Conservation (phyloP, 2,888 invertebrate genomes). For the Ormyrus rosae region DNA sequence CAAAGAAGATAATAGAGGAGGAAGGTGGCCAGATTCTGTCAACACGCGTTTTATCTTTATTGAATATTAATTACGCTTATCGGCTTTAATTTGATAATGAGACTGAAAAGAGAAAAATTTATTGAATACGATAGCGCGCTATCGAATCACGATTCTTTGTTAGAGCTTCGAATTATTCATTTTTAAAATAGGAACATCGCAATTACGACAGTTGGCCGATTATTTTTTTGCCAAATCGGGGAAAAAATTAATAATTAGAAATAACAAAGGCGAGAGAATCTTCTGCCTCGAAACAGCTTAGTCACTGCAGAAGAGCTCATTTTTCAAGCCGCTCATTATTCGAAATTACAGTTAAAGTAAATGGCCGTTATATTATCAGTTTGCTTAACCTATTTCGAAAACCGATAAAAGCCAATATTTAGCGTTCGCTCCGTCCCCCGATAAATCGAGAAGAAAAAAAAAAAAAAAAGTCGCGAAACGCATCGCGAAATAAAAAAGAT, state of each 20-base stretch:
- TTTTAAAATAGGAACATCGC: neutral
- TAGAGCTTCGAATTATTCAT: conserved; percentile 30
- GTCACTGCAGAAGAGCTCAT: no score
- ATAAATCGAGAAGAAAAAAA: no score
- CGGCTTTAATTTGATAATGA: conserved; percentile 37
- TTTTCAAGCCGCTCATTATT: no score
- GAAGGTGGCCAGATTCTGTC: conserved; percentile 43
- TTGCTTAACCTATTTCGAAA: no score
- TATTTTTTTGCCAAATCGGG: conserved; percentile 6
- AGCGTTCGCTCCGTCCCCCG: no score
- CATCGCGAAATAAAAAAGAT: no score
- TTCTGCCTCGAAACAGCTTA: neutral
- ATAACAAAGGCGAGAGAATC: neutral
- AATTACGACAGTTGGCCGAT: neutral
- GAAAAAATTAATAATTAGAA: conserved; percentile 10
- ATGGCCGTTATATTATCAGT: no score
- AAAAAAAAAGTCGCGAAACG: no score
- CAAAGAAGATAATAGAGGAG: neutral
- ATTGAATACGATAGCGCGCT: conserved; percentile 34
- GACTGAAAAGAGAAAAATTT: conserved; percentile 38
- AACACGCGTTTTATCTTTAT: conserved; percentile 47
- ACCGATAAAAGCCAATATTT: no score
- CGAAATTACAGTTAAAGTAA: no score
- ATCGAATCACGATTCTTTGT: conserved; percentile 15
- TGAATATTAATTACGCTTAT: conserved; percentile 55